Conservation (phyloP, 2,888 invertebrate species). For the Lymantria dispar region DNA sequence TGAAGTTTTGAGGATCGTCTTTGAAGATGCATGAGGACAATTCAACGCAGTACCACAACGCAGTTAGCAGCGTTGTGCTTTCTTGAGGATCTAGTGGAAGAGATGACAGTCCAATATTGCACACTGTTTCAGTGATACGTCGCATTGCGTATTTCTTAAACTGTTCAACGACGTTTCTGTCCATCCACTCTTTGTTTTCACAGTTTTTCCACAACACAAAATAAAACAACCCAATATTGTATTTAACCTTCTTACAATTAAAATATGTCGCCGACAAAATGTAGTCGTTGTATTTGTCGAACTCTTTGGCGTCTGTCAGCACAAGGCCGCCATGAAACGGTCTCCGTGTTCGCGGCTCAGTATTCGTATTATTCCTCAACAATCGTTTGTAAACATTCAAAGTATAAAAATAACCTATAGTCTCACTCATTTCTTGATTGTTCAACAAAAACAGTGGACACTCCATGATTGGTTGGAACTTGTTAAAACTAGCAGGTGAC, state of each 20-base stretch:
- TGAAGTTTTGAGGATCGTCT: background rate
- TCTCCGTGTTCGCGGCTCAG: slow-evolving; percentile 3
- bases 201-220: slow-evolving; percentile 3
- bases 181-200: slow-evolving; percentile 4
- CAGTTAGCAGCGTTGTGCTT: background rate
- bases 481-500: background rate
- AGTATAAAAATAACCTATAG: slow-evolving; percentile 5
- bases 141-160: slow-evolving; percentile 1
- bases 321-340: slow-evolving; percentile 2
- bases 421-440: background rate
- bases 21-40: slow-evolving; percentile 1
- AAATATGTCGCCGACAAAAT: slow-evolving; percentile 3
- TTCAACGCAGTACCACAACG: slow-evolving; percentile 5
- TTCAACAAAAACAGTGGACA: slow-evolving; percentile 2
- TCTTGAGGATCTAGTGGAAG: slow-evolving; percentile 1
- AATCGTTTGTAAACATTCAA: slow-evolving; percentile 1
- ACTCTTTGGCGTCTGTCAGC: background rate
- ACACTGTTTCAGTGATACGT: slow-evolving; percentile 2
- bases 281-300: slow-evolving; percentile 6
- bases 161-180: slow-evolving; percentile 1
- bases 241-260: background rate
- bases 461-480: background rate
- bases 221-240: slow-evolving; percentile 3
- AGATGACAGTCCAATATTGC: background rate
- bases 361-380: background rate